A percentile compares a stretch with the other conserved stretches of the same genome.
Evolutionary conservation across 2,113 vertebrate species (phyloP).

Genomic region (Oenanthe melanoleuca): DNA sequence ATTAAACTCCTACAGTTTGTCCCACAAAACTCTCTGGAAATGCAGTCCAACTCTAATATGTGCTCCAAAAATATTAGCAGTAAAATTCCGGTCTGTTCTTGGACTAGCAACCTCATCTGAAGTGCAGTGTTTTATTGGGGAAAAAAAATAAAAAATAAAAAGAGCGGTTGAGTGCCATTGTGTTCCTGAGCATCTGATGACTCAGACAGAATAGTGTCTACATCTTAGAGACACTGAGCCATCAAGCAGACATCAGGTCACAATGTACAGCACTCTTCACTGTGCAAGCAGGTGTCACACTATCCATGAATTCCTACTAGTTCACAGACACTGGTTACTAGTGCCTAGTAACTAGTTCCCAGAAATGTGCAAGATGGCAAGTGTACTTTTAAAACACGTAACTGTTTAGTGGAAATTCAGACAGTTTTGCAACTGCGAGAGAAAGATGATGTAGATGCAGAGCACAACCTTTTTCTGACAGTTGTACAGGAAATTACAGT

Average conservation of each 20-base stretch:
- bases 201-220: neutral
- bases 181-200: neutral
- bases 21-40: neutral
- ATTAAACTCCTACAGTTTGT: neutral
- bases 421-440: neutral
- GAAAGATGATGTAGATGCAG: neutral
- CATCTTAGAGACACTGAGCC: neutral
- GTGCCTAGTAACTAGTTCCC: slow-evolving; percentile 23
- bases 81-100: neutral
- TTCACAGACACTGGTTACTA: neutral
- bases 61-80: neutral
- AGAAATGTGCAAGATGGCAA: neutral
- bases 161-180: neutral
- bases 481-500: neutral
- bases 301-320: neutral
- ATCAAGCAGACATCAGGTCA: neutral
- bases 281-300: neutral
- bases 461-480: neutral
- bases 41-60: neutral
- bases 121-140: neutral
- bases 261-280: neutral
- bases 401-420: slow-evolving; percentile 19
- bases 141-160: neutral
- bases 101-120: neutral
- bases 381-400: neutral